Base-by-base conservation (phyloP, 2,888 invertebrate genomes). In the Ennomos fuscantarius region DNA sequence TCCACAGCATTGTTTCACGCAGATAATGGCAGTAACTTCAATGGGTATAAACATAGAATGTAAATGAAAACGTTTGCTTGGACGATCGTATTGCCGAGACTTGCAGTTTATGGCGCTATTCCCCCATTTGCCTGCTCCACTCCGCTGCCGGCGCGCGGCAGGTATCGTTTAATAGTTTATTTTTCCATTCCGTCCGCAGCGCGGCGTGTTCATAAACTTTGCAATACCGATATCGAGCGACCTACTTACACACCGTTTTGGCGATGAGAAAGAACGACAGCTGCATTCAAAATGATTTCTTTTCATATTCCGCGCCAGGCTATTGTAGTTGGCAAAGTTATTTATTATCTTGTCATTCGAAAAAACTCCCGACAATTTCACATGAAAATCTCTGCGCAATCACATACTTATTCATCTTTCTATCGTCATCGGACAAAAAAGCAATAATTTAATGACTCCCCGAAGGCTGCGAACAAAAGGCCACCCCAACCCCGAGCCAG, bases 401-500 rank as follows among this genome's bases (percentile, higher is more conserved):
- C 72, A 67, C 72, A 65, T 63, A n/a, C n/a, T n/a, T n/a, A 73
- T 71, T 73, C 70, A 65, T 69, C 66, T 75, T 70, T 69, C 69
- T 70, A 66, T 68, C 66, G 66, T 69, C 60, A 64, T 58, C 55
- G 62, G 63, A 78, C 72, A 80, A 78, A 81, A 79, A 76, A 73
- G 55, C 70, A 60, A 73, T 73, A 68, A 79, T 75, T 72, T 74
- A 81, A 83, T 81, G 76, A 77, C 69, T 72, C 74, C 76, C 78
- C 68, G 72, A 73, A 75, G 76, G 69, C 70, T 69, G 70, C 68
- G 72, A 76, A 82, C 78, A 81, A 84, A 79, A 72, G 77, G 65
- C 64, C 72, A 70, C 79, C 79, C 80, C 76, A 70, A 71, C 70
- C 65, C 55, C 52, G 62, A 53, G 45, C 65, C 65, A 66, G 60